Evolutionary conservation across 2,888 invertebrate species (phyloP).

Genomic region (Oscheius myriophilus): DNA sequence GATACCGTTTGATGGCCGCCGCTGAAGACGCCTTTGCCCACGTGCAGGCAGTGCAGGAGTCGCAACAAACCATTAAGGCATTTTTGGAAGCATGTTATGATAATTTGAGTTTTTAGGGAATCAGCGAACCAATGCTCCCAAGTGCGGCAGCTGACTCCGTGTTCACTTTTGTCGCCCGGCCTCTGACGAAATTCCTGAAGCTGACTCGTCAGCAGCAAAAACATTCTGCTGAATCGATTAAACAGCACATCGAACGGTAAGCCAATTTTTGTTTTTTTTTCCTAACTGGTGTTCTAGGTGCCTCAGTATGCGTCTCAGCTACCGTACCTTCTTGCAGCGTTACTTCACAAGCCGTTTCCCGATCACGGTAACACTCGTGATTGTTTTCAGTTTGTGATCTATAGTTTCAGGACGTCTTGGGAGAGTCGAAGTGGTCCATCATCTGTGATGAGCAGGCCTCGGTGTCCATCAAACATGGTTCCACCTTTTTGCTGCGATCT

Average conservation of each 20-base stretch:
- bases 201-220: slow-evolving; percentile 94
- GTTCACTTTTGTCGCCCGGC: slow-evolving; percentile 93
- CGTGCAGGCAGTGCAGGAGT: slow-evolving; percentile 74
- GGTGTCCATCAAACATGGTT: slow-evolving; percentile 83
- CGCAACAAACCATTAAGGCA: slow-evolving; percentile 26
- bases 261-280: not conserved
- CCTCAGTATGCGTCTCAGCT: slow-evolving; percentile 90
- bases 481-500: slow-evolving; percentile 85
- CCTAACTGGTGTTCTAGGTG: slow-evolving; percentile 76
- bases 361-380: not conserved
- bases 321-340: slow-evolving; percentile 91
- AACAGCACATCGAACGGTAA: slow-evolving; percentile 52
- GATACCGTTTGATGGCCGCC: slow-evolving; percentile 88
- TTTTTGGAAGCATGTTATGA: not conserved
- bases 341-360: slow-evolving; percentile 77
- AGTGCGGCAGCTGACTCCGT: slow-evolving; percentile 96
- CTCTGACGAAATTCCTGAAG: slow-evolving; percentile 91
- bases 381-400: too few species aligned
- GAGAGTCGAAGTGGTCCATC: slow-evolving; percentile 84
- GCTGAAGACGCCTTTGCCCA: slow-evolving; percentile 98
- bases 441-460: slow-evolving; percentile 76
- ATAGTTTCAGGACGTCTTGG: not conserved
- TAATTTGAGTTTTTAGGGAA: slow-evolving; percentile 23
- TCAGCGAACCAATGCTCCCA: slow-evolving; percentile 86
- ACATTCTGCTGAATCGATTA: slow-evolving; percentile 84